These are phyloP conservation scores for Volucella inanis DNA, from an alignment of 2,888 invertebrate species.

Conservation along the genomic window DNA sequence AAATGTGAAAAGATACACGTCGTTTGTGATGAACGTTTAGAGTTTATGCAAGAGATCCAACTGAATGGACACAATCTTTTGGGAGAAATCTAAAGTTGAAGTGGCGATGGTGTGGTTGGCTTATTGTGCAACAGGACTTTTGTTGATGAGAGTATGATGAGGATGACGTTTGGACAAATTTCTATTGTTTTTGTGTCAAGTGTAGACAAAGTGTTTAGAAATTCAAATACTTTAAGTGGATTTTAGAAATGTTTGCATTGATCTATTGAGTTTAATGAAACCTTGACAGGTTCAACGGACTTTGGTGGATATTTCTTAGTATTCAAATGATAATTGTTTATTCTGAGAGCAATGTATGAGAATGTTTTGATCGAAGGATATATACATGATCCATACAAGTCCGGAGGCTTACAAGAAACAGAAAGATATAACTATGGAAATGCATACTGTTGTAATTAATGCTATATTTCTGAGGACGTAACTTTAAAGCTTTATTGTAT, in stretches of 20 bases:
- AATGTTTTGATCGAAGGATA: no score
- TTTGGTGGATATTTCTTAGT: neutral
- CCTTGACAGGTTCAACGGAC: neutral
- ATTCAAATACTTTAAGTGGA: neutral
- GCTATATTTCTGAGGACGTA: no score
- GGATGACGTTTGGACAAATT: conserved; percentile 17
- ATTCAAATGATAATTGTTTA: no score
- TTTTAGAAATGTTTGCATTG: neutral
- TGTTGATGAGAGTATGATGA: conserved; percentile 14
- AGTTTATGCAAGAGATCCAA: conserved; percentile 24
- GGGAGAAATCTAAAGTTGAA: conserved; percentile 40
- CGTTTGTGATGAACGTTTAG: conserved; percentile 34
- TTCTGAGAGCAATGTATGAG: no score
- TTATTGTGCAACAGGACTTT: conserved; percentile 43
- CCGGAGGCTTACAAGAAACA: no score
- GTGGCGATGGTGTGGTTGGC: conserved; percentile 1
- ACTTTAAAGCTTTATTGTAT: no score
- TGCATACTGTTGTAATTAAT: no score
- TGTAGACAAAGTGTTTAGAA: conserved; percentile 27
- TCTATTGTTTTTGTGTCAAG: conserved; percentile 49
- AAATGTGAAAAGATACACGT: conserved; percentile 10
- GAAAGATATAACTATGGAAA: no score
- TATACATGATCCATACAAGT: no score
- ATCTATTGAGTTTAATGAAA: neutral
- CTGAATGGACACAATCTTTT: conserved; percentile 56